Percentiles rank a stretch among this genome's conserved stretches.
phyloP scores from a whole-genome alignment of 2,888 invertebrate species.

The Serrognathus titanus region DNA sequence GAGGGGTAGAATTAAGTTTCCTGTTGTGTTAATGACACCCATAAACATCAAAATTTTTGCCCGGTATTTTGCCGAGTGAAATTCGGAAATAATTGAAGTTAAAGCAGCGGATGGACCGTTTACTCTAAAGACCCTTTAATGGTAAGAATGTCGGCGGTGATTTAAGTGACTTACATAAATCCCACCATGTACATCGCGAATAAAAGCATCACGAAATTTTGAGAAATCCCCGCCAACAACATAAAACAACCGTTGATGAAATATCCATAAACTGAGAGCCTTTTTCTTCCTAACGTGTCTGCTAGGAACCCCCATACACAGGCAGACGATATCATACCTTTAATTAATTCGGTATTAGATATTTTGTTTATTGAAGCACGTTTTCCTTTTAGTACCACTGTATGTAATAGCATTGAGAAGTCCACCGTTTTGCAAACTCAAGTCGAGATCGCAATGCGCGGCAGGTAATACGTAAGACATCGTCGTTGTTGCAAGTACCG shows the following conservation, averaged over 20 bases:
- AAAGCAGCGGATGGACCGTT: constrained; percentile 73
- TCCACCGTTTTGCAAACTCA: constrained; percentile 66
- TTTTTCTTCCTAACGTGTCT: constrained; percentile 67
- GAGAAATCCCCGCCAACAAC: constrained; percentile 60
- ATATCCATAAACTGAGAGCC: constrained; percentile 65
- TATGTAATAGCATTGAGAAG: constrained; percentile 66
- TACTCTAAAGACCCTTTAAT: constrained; percentile 47
- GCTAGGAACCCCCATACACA: constrained; percentile 75
- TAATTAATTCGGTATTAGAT: constrained; percentile 9
- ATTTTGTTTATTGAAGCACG: neutral
- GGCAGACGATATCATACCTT: constrained; percentile 74
- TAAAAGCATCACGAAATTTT: constrained; percentile 63
- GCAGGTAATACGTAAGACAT: constrained; percentile 68
- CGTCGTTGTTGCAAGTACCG: constrained; percentile 65
- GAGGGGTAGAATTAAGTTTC: constrained; percentile 61
- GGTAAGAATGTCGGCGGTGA: neutral
- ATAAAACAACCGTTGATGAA: constrained; percentile 62
- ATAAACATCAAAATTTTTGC: constrained; percentile 62
- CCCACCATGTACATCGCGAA: constrained; percentile 69
- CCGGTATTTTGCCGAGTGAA: constrained; percentile 64
- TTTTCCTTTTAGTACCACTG: constrained; percentile 51
- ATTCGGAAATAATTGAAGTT: constrained; percentile 69
- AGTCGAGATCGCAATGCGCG: constrained; percentile 67
- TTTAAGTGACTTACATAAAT: constrained; percentile 60
- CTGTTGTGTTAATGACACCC: constrained; percentile 65